Conservation (phyloP, 1,140 invertebrate genomes). For the Daktulosphaira vitifoliae region DNA sequence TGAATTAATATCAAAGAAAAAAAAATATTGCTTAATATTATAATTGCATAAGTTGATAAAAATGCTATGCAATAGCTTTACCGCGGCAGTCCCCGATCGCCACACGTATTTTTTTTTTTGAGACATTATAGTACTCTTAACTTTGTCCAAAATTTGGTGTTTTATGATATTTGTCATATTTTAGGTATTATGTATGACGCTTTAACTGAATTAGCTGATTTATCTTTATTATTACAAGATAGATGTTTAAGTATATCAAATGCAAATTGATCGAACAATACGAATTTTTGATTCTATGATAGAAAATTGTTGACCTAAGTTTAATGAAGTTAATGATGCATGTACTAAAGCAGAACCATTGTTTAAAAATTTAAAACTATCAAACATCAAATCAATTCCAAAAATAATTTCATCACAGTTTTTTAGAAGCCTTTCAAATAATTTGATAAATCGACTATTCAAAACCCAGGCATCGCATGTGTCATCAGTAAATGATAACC, state of each 20-base stretch:
- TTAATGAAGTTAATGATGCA: not conserved
- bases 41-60: no score
- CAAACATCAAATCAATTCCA: no score
- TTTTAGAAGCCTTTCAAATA: not conserved
- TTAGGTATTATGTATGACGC: conserved; percentile 2
- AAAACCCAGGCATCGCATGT: not conserved
- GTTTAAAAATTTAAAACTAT: no score
- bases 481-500: not conserved
- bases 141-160: not conserved
- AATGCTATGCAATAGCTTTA: no score
- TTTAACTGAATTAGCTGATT: not conserved
- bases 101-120: no score
- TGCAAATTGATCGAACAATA: conserved; percentile 6
- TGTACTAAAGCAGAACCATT: not conserved
- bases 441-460: not conserved
- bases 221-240: not conserved
- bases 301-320: not conserved
- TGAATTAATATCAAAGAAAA: no score
- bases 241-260: not conserved
- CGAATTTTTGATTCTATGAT: conserved; percentile 7
- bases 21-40: no score
- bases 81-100: no score
- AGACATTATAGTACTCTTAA: no score
- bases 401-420: not conserved
- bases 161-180: conserved; percentile 2